Conservation (phyloP, 2,113 vertebrate species). For the Picathartes gymnocephalus region DNA sequence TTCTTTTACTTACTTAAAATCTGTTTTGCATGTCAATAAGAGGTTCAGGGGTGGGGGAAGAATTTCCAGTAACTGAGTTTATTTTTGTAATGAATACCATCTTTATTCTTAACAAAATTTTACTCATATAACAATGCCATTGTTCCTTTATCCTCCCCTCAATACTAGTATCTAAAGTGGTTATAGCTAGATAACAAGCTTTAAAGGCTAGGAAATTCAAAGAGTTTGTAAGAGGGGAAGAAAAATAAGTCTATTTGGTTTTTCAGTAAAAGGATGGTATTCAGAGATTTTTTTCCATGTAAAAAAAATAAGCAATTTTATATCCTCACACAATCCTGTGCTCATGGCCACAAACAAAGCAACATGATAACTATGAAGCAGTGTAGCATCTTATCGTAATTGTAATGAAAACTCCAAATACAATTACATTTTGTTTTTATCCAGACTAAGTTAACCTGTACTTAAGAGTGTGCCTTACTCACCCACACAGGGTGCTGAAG, state of each 20-base stretch:
- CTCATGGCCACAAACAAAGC: neutral
- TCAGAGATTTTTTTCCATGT: neutral
- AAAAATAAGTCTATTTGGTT: neutral
- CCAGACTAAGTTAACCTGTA: neutral
- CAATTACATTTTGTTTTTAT: neutral
- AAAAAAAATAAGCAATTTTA: neutral
- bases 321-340: neutral
- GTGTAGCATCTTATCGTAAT: neutral
- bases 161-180: neutral
- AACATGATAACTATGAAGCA: neutral
- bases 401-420: neutral
- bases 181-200: neutral
- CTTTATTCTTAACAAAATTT: neutral
- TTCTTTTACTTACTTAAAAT: neutral
- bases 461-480: neutral
- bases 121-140: neutral
- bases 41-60: neutral
- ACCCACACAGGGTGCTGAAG: neutral
- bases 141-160: neutral
- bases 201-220: slow-evolving; percentile 1
- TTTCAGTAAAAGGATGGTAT: neutral
- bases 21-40: neutral
- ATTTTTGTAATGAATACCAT: neutral
- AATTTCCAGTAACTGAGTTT: neutral
- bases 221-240: neutral